Base-by-base conservation (phyloP, 2,888 invertebrate genomes). In the Scelioninae gen. 1 region DNA sequence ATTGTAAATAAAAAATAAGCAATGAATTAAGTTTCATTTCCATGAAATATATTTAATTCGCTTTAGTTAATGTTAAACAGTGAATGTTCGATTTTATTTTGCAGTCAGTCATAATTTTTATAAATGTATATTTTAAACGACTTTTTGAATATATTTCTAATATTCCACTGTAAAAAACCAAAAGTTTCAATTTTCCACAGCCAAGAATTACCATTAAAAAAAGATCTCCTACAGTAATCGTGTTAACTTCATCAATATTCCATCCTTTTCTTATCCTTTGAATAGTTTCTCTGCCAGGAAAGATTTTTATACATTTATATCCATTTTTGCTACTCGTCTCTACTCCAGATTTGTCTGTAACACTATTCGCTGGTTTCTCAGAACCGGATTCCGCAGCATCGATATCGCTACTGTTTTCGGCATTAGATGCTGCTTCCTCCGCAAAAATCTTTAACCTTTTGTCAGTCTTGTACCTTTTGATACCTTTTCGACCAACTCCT, bases 191-290 rank as follows among this genome's bases (percentile, higher is more conserved):
- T 23, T 23, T 23, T 23, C 23, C 4, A 23, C 23, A 23, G 1
- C 23, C 23, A 53, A 53, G n/a, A n/a, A 11, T 16, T 11, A 68
- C 96, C 95, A 98, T 97, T 60, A 98, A 93, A 93, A 97, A 98
- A 72, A 98, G 93, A 93, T 98, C 98, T 0, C 98, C 98, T 34
- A 98, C 94, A 5, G 97, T 97, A 49, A 98, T 94, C 38, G 96
- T 95, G 7, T 96, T 96, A 0, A 96, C 95, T 89, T 96, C 96
- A 13, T 94, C 93, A 8, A 94, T 90, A 66, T 96, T 97, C 98
- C 98, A 98, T 0, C 98, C 98, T 78, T 87, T 83, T 49, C 90
- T 85, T 83, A 92, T 92, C 79, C 92, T 90, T 0, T 92, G 91
- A 13, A 92, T 85, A n/a, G 91, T 92, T 86, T 92, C 91, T 77